These are phyloP conservation scores for Urechis unicinctus DNA, from an alignment of 2,888 invertebrate genomes.

Conservation along the genomic window DNA sequence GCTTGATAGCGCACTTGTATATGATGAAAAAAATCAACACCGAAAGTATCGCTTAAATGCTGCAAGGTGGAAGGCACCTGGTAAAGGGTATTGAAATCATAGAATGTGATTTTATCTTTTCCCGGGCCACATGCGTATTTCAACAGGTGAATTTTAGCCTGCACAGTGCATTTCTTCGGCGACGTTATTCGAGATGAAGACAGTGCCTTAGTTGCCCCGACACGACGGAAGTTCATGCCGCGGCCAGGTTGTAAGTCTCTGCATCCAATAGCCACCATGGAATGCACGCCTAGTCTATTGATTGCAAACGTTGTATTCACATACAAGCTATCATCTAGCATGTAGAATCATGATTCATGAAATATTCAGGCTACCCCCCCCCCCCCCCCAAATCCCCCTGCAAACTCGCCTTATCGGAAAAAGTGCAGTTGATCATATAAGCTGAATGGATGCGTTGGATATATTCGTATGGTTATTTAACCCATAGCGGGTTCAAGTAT, in stretches of 20 bases:
- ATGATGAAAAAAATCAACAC: not conserved
- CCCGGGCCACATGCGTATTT: slow-evolving; percentile 5
- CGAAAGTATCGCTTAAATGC: not conserved
- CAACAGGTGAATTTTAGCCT: not conserved
- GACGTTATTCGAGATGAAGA: not conserved
- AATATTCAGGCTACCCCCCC: too few species aligned
- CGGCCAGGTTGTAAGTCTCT: slow-evolving; percentile 5
- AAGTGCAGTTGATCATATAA: too few species aligned
- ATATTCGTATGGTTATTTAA: too few species aligned
- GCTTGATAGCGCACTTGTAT: not conserved
- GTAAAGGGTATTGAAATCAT: slow-evolving; percentile 7
- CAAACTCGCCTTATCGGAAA: too few species aligned
- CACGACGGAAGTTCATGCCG: too few species aligned
- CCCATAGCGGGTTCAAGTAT: too few species aligned
- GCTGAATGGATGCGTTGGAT: too few species aligned
- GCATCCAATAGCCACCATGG: slow-evolving; percentile 8
- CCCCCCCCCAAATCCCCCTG: too few species aligned
- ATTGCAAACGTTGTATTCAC: slow-evolving; percentile 9
- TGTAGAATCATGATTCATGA: too few species aligned
- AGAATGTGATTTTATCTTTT: slow-evolving; percentile 12
- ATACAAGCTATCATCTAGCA: too few species aligned
- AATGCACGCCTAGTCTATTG: slow-evolving; percentile 4
- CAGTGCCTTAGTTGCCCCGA: not conserved
- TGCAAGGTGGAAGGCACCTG: not conserved
- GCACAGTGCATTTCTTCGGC: not conserved